Evolutionary conservation across 1,140 invertebrate genomes (phyloP).

Genomic region (Centruroides vittatus): DNA sequence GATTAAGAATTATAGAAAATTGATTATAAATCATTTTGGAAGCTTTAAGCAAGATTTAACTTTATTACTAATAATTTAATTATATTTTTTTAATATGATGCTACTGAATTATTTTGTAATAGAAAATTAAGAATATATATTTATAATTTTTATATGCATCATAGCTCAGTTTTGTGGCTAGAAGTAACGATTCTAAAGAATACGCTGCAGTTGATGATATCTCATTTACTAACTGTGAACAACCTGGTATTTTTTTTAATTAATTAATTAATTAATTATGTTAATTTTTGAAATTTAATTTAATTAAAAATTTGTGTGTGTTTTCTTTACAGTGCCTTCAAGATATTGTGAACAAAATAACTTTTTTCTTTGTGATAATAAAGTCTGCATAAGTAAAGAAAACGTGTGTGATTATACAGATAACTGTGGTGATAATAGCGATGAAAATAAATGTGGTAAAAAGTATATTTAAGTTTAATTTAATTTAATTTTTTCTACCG

Average conservation of each 20-base stretch:
- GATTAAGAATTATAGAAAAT: too few relatives aligned
- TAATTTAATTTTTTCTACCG: too few relatives aligned
- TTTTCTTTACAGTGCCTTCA: background rate
- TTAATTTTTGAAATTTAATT: background rate
- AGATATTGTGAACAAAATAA: background rate
- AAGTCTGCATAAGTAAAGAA: conserved; percentile 7
- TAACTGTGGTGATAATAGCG: conserved; percentile 30
- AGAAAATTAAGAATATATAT: too few relatives aligned
- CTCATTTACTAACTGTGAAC: background rate
- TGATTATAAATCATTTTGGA: too few relatives aligned
- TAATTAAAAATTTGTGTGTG: background rate
- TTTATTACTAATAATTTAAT: too few relatives aligned
- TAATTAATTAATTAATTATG: background rate
- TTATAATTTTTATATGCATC: background rate
- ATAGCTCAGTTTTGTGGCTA: conserved; percentile 1
- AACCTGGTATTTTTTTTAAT: background rate
- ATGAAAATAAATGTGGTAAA: conserved; percentile 24
- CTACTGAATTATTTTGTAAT: too few relatives aligned
- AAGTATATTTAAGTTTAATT: too few relatives aligned
- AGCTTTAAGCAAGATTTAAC: too few relatives aligned
- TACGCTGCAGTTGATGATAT: conserved; percentile 9
- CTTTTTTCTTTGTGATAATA: conserved; percentile 13
- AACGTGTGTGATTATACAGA: conserved; percentile 27
- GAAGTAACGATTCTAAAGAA: background rate
- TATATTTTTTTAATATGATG: too few relatives aligned